Evolutionary conservation across 2,113 vertebrate genomes (phyloP).

Genomic region (crab-eating macaque (Macaca fascicularis)): DNA sequence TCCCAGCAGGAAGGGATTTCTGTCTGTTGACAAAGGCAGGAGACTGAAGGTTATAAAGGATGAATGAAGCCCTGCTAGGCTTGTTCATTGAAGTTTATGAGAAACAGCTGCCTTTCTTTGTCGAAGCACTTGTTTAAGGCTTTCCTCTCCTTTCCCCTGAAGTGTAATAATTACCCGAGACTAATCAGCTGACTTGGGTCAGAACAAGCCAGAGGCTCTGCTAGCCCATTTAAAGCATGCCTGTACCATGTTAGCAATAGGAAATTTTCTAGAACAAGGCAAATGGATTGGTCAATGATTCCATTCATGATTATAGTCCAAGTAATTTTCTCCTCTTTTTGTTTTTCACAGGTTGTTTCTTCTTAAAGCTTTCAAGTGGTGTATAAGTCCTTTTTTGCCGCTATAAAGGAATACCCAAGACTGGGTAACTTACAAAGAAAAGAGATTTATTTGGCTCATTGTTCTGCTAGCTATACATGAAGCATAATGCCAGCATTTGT

Average conservation of each 20-base stretch:
- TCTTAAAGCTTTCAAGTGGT: neutral
- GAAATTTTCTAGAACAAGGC: neutral
- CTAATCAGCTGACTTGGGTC: conserved; percentile 45
- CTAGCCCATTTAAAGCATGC: neutral
- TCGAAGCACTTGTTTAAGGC: neutral
- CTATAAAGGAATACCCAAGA: too few species aligned
- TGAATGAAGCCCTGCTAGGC: neutral
- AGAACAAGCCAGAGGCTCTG: neutral
- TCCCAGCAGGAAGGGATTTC: neutral
- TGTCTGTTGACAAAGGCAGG: neutral
- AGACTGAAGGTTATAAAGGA: neutral
- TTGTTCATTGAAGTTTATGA: neutral
- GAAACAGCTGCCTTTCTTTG: neutral
- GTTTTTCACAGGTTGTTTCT: conserved; percentile 1
- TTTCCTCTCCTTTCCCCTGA: neutral
- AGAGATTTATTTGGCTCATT: too few species aligned
- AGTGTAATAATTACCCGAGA: neutral
- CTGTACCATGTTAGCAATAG: neutral
- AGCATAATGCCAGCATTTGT: too few species aligned
- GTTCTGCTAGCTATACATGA: too few species aligned
- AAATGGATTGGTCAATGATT: neutral
- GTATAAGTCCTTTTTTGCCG: too few species aligned
- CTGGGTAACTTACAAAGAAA: too few species aligned
- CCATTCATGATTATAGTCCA: neutral
- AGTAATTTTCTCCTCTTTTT: neutral